Evolutionary conservation across 2,888 invertebrate species (phyloP).

Genomic region (Teleiodes luculella): DNA sequence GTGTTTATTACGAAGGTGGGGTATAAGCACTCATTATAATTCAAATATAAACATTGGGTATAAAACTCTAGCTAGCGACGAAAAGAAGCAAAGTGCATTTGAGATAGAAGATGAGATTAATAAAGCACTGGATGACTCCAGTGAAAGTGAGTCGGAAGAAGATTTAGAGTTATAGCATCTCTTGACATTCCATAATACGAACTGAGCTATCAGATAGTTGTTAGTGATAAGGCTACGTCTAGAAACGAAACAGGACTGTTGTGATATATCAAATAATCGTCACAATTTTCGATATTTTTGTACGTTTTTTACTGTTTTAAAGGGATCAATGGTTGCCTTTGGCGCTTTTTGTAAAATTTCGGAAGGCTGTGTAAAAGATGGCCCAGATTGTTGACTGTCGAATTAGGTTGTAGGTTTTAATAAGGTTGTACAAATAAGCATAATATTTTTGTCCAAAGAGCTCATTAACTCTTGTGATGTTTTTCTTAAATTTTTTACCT

Average conservation of each 20-base stretch:
- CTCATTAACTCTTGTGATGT: conserved; percentile 27
- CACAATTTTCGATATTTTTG: conserved; percentile 39
- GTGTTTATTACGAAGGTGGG: conserved; percentile 44
- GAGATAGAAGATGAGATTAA: conserved; percentile 68
- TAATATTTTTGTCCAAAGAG: conserved; percentile 38
- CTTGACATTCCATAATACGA: conserved; percentile 47
- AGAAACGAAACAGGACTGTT: conserved; percentile 47
- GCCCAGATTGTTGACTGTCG: conserved; percentile 5
- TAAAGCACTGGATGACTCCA: conserved; percentile 59
- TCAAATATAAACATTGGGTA: conserved; percentile 57
- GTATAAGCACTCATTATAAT: conserved; percentile 46
- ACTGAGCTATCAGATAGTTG: conserved; percentile 40
- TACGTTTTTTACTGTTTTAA: conserved; percentile 20
- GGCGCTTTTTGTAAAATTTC: background rate
- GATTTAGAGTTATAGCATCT: conserved; percentile 63
- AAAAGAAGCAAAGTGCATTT: conserved; percentile 56
- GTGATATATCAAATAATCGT: conserved; percentile 55
- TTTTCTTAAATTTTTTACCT: conserved; percentile 10
- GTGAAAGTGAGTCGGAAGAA: conserved; percentile 66
- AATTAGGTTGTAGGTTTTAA: conserved; percentile 2
- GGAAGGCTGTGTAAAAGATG: conserved; percentile 1
- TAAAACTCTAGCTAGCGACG: conserved; percentile 62
- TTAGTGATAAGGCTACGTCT: conserved; percentile 35
- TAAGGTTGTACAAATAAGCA: conserved; percentile 32
- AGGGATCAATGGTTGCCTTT: background rate